Conservation (phyloP, 1,140 invertebrate species). For the Zaprionus camerounensis region DNA sequence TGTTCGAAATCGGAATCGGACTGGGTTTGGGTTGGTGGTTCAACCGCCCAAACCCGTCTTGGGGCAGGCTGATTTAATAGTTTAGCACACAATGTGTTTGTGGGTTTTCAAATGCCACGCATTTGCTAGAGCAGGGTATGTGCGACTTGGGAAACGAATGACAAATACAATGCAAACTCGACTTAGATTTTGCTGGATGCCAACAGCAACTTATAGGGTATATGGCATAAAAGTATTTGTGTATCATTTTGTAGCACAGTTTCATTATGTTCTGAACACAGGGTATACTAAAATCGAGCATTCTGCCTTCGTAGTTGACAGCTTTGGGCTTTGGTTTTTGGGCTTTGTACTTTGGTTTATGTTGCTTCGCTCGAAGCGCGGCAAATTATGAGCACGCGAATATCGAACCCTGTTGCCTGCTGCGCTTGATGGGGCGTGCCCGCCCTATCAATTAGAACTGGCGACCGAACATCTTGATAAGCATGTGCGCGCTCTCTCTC, state of each 20-base stretch:
- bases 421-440: conserved; percentile 50
- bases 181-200: too few relatives aligned
- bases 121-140: neutral
- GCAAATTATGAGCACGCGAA: conserved; percentile 80
- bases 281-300: conserved; percentile 6
- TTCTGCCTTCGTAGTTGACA: conserved; percentile 6
- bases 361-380: conserved; percentile 9
- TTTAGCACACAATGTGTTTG: conserved; percentile 81
- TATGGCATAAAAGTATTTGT: too few relatives aligned
- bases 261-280: neutral
- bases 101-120: conserved; percentile 56
- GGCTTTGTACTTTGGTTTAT: conserved; percentile 21
- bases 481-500: neutral
- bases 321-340: conserved; percentile 33
- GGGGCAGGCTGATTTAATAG: conserved; percentile 65
- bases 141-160: neutral
- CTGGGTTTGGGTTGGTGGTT: neutral
- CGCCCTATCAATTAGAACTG: conserved; percentile 80
- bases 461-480: conserved; percentile 78
- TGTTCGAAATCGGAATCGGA: conserved; percentile 12
- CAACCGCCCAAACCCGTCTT: conserved; percentile 2
- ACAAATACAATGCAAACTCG: too few relatives aligned
- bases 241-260: too few relatives aligned
- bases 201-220: too few relatives aligned
- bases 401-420: conserved; percentile 59